phyloP scores from a whole-genome alignment of 2,888 invertebrate genomes.

The Zootermopsis nevadensis region DNA sequence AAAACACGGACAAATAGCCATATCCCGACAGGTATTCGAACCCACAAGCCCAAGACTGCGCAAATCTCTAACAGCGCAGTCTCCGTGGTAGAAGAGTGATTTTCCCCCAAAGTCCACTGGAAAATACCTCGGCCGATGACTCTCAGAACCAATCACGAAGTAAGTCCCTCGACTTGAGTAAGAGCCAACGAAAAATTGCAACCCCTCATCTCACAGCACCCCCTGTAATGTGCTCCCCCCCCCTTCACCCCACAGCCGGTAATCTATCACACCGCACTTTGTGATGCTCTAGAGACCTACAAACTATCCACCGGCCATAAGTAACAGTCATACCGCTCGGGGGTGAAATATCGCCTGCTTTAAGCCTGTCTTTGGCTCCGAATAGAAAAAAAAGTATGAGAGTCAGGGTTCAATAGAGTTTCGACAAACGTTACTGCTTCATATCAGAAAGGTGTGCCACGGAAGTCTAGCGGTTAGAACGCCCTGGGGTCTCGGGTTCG shows the following conservation, averaged over 20 bases:
- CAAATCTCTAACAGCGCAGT: too few relatives aligned
- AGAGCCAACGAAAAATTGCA: background rate
- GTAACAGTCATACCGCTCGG: background rate
- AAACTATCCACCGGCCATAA: conserved; percentile 14
- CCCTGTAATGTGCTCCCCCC: background rate
- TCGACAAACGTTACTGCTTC: too few relatives aligned
- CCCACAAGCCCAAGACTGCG: too few relatives aligned
- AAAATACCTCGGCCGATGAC: too few relatives aligned
- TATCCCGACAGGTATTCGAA: too few relatives aligned
- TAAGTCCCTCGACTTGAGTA: background rate
- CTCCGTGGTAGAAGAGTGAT: too few relatives aligned
- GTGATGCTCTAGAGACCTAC: conserved; percentile 32
- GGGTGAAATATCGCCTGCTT: conserved; percentile 31
- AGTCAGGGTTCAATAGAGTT: background rate
- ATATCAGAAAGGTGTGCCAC: too few relatives aligned
- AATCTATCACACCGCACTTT: conserved; percentile 28
- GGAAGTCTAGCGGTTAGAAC: too few relatives aligned
- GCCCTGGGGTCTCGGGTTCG: too few relatives aligned
- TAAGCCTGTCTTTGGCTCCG: background rate
- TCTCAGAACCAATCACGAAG: too few relatives aligned
- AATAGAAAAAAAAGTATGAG: background rate
- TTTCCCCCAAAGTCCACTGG: too few relatives aligned
- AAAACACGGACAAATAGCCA: too few relatives aligned
- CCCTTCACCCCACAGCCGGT: background rate
- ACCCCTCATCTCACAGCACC: background rate